A percentile compares a stretch with the other conserved stretches of the same genome.
Evolutionary conservation across 2,797 vertebrate species (phyloP).

Genomic region (Synanceia verrucosa): DNA sequence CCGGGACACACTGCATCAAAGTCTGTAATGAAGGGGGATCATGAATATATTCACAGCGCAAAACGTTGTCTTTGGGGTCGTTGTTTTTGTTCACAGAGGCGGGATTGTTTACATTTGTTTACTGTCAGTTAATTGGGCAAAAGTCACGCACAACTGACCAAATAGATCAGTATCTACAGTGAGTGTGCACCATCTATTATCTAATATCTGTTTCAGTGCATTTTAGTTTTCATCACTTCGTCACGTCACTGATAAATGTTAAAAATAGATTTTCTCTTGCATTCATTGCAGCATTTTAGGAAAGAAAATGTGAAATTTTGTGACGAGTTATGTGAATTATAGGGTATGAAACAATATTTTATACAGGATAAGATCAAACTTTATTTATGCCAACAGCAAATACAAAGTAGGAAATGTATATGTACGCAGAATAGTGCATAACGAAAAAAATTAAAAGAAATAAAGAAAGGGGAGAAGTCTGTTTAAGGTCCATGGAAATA

Average conservation of each 20-base stretch:
- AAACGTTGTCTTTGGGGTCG: background rate
- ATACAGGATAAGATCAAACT: no score
- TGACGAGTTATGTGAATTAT: background rate
- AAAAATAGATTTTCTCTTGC: background rate
- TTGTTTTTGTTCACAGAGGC: constrained; percentile 13
- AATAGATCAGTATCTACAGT: constrained; percentile 27
- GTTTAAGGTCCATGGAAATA: no score
- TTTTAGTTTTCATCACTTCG: background rate
- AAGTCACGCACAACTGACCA: constrained; percentile 35
- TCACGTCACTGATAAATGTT: background rate
- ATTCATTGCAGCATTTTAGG: background rate
- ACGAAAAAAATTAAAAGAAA: no score
- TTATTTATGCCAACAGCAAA: no score
- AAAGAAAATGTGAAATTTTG: background rate
- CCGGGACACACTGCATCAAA: background rate
- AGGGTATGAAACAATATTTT: no score
- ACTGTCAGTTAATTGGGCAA: constrained; percentile 34
- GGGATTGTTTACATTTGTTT: constrained; percentile 41
- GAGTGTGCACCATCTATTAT: background rate
- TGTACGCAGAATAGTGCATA: no score
- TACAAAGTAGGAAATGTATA: no score
- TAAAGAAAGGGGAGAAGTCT: no score
- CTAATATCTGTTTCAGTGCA: background rate
- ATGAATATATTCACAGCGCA: background rate
- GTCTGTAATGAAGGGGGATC: background rate